Evolutionary conservation across 2,113 vertebrate species (phyloP), one percentile per base, ranked within the genome.

Genomic region (Muntiacus reevesi): DNA sequence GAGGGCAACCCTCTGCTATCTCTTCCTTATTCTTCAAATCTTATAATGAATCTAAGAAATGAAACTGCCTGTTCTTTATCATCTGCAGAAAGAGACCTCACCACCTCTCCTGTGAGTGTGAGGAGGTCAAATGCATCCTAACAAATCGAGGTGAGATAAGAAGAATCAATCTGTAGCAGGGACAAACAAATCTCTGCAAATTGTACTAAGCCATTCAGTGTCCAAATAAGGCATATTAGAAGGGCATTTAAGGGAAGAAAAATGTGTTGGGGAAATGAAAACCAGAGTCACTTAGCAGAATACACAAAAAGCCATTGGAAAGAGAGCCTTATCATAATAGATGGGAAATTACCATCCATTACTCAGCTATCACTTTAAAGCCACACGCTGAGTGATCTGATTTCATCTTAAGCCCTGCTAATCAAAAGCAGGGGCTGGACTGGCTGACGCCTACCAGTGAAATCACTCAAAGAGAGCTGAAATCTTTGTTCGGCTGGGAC

Each of bases 251-350:
- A 47, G 21, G 40, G 50, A 87, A 81, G 91, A 94, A 64, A 83
- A 92, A 62, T 36, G 57, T 92, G 86, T 91, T 83, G 47, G 62
- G 87, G 54, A 92, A 95, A 94, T 94, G 62, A 96, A 92, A 97
- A 95, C 43, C 87, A 96, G 94, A 83, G 60, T 54, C 84, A 64
- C 47, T 96, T 92, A 97, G 74, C 84, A 92, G 84, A 97, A 94
- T 82, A 85, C 62, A 87, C 36, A 91, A 87, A 87, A 95, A 54
- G 23, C 16, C 47, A 23, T 25, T 87, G 54, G 84, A 59, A 90
- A 96, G 50, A 45, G 67, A 97, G 19, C 43, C 30, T 91, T 93
- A 15, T 91, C 81, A 17, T 78, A 95, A 94, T 55, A 87, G 88
- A 84, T 64, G 88, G 79, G 94, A 95, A 89, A 91, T 94, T 59